Base-by-base conservation (phyloP, 2,888 invertebrate genomes). In the Drosophila leonis region DNA sequence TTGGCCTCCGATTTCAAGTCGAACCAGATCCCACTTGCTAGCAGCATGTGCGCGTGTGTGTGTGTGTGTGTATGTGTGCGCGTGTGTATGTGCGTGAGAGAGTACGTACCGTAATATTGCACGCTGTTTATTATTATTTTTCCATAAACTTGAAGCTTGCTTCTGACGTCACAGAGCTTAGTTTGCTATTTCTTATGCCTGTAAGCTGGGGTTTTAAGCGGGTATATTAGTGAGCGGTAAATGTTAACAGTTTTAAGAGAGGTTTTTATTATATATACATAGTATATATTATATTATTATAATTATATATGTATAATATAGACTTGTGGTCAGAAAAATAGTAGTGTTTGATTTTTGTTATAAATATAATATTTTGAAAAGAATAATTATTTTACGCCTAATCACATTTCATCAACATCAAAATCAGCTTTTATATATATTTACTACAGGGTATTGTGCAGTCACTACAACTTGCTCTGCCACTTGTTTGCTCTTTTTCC, bases 1-100 rank as follows among this genome's bases (percentile, higher is more conserved):
- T 72, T 78, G 75, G 75, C 90, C 85, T 85, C 68, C 56, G 71
- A 49, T 75, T 82, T 85, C 85, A 85, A 85, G 85, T 85, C 75
- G 72, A 85, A 88, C 85, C 57, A 90, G 85, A 80, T 85, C 68
- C 59, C 76, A 67, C 73, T 51, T 55, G 73, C 33, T 56, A 49
- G 61, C 51, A n/a, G 54, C 39, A 27, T 49, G 18, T 52, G 20
- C 15, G 13, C 39, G 15, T 20, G 57, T 15, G 12, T 24, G 31
- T 46, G n/a, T 35, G 39, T 37, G 10, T 59, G 37, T 42, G 15
- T 61, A 27, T 39, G 10, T 41, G 33, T 46, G 31, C 41, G 7
- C 59, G 62, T 52, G 31, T 42, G 13, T 75, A 55, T 68, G 59
- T 48, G 33, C n/a, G 12, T n/a, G n/a, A n/a, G n/a, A n/a, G n/a